phyloP scores from a whole-genome alignment of 2,113 vertebrate genomes.

The Corydoras sp. region DNA sequence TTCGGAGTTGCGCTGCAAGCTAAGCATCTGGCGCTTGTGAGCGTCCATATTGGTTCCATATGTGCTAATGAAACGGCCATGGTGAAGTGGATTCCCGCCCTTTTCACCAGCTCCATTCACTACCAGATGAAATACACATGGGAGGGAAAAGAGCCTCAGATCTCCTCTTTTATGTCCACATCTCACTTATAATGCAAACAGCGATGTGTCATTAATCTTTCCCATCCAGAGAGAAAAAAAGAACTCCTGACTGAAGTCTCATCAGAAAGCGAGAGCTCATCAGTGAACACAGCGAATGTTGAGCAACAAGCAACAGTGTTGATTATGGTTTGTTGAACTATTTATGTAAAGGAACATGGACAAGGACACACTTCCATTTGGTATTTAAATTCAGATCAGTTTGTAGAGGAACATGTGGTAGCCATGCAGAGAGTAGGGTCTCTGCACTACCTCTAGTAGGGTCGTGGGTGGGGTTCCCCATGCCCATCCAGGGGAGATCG shows the following conservation, averaged over 20 bases:
- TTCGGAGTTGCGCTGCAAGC: slow-evolving; percentile 8
- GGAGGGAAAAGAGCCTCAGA: slow-evolving; percentile 6
- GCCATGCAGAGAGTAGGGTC: no score
- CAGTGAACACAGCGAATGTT: no score
- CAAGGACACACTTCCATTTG: no score
- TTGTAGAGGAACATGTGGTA: no score
- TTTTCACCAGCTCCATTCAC: slow-evolving; percentile 17
- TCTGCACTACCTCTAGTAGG: no score
- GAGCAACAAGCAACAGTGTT: slow-evolving; percentile 3
- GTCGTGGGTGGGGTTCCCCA: no score
- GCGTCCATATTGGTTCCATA: slow-evolving; percentile 31
- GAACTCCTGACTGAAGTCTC: background rate
- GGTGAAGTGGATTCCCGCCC: slow-evolving; percentile 4
- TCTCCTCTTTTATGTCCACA: slow-evolving; percentile 3
- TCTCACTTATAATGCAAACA: slow-evolving; percentile 8
- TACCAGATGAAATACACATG: slow-evolving; percentile 21
- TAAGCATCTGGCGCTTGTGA: slow-evolving; percentile 28
- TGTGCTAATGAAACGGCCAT: slow-evolving; percentile 20
- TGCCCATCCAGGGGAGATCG: no score
- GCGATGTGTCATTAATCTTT: slow-evolving; percentile 6
- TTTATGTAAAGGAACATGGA: no score
- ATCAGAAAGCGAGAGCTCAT: no score
- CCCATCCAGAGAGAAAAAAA: background rate
- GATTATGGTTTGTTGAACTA: background rate
- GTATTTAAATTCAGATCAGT: no score